Evolutionary conservation across 2,888 invertebrate species (phyloP).

Genomic region (Cyclophora albipunctata): DNA sequence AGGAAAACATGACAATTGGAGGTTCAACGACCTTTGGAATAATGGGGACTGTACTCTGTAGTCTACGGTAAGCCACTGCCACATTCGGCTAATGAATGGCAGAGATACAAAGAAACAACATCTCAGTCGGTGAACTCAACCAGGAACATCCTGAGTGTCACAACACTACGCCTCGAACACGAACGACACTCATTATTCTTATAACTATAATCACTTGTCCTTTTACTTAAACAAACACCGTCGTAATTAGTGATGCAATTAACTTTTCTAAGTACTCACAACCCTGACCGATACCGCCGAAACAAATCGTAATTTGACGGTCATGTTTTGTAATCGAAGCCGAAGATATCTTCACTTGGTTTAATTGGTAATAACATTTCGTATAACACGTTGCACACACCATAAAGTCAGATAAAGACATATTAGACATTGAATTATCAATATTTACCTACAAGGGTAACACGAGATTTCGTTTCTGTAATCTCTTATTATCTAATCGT

Average conservation of each 20-base stretch:
- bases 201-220: background rate
- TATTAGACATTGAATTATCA: too few species aligned
- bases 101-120: constrained; percentile 60
- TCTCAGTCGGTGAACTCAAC: constrained; percentile 27
- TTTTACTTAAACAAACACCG: background rate
- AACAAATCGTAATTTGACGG: constrained; percentile 33
- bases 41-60: constrained; percentile 40
- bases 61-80: constrained; percentile 30
- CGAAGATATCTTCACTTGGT: constrained; percentile 16
- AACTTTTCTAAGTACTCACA: constrained; percentile 27
- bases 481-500: constrained; percentile 13
- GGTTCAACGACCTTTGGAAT: constrained; percentile 62
- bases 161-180: constrained; percentile 22
- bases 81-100: constrained; percentile 70
- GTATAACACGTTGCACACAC: background rate
- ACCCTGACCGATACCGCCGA: constrained; percentile 33
- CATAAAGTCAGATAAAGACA: too few species aligned
- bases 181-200: background rate
- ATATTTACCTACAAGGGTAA: background rate
- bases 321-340: constrained; percentile 22
- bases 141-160: constrained; percentile 34
- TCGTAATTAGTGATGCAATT: constrained; percentile 23
- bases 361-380: background rate
- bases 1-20: constrained; percentile 54
- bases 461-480: background rate